phyloP scores from a whole-genome alignment of 2,888 invertebrate genomes.

The Zonitis immaculata region DNA sequence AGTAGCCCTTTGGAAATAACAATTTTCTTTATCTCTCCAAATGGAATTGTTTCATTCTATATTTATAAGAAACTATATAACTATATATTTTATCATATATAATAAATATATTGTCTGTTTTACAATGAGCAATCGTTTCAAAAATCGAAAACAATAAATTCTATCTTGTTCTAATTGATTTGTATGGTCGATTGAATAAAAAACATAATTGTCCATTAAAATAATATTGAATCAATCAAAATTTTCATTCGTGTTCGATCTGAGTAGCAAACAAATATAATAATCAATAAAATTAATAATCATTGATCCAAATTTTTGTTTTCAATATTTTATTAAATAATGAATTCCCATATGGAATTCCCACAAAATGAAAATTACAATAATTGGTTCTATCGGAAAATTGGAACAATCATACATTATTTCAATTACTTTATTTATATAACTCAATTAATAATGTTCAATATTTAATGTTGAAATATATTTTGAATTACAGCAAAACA shows the following conservation, averaged over 20 bases:
- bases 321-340: background rate
- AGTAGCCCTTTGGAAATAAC: background rate
- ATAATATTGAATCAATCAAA: too few relatives aligned
- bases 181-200: too few relatives aligned
- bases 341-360: background rate
- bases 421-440: background rate
- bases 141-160: too few relatives aligned
- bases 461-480: background rate
- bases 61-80: background rate
- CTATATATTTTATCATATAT: too few relatives aligned
- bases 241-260: too few relatives aligned
- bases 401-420: background rate
- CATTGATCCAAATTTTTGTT: too few relatives aligned
- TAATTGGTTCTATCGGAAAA: background rate
- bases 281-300: too few relatives aligned
- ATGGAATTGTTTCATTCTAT: background rate
- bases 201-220: too few relatives aligned
- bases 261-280: too few relatives aligned
- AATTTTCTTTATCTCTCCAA: background rate
- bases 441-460: background rate
- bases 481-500: background rate
- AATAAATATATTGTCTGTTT: too few relatives aligned
- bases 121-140: too few relatives aligned
- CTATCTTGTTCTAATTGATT: too few relatives aligned
- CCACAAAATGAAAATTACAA: background rate